phyloP scores from a whole-genome alignment of 2,113 vertebrate species.

The Vulpes ferrilata region DNA sequence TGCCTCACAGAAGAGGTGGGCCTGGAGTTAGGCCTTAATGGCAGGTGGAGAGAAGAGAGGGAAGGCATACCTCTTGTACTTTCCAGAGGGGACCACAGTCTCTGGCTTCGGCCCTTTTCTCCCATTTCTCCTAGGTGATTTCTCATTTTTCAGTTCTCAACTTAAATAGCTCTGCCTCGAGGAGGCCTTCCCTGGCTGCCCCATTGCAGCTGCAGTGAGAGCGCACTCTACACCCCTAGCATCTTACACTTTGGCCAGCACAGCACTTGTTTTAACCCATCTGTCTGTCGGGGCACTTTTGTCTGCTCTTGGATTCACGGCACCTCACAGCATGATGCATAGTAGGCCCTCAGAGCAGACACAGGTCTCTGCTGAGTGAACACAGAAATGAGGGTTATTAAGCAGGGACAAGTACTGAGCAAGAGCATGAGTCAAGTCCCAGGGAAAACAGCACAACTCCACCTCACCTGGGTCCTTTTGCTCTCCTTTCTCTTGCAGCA shows the following conservation, averaged over 20 bases:
- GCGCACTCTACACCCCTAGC: neutral
- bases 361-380: neutral
- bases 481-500: conserved; percentile 88
- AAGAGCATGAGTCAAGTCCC: neutral
- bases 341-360: neutral
- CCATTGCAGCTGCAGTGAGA: neutral
- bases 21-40: neutral
- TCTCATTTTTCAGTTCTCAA: neutral
- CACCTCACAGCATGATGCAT: neutral
- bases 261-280: too few relatives aligned
- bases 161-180: neutral
- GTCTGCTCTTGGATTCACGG: neutral
- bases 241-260: too few relatives aligned
- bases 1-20: neutral
- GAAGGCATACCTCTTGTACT: neutral
- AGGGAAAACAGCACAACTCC: neutral
- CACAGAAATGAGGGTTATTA: neutral
- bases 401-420: neutral
- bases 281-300: neutral
- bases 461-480: neutral
- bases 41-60: neutral
- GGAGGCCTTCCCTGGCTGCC: neutral
- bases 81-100: neutral
- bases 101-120: neutral
- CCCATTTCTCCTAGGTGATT: neutral